Conservation (phyloP, 1,140 invertebrate genomes). For the Tetragnatha versicolor region DNA sequence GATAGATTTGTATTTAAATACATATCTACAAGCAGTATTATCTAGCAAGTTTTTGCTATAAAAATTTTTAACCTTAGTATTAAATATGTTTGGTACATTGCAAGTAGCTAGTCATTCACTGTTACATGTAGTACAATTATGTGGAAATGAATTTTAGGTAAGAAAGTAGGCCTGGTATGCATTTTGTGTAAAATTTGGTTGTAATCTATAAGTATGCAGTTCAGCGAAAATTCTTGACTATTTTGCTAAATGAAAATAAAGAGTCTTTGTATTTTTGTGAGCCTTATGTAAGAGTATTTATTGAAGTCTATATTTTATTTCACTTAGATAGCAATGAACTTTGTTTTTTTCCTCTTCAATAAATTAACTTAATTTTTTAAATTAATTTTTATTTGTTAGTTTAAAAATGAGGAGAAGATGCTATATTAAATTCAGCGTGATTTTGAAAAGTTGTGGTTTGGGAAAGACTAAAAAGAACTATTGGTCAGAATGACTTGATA, state of each 20-base stretch:
- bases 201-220: neutral
- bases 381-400: no score
- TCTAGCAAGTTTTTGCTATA: slow-evolving; percentile 7
- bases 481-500: no score
- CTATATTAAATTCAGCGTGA: no score
- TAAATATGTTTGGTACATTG: slow-evolving; percentile 7
- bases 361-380: slow-evolving; percentile 10
- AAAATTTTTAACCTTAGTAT: neutral
- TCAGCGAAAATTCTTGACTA: slow-evolving; percentile 11
- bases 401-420: no score
- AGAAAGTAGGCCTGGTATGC: neutral
- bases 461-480: no score
- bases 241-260: slow-evolving; percentile 31
- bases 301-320: slow-evolving; percentile 15
- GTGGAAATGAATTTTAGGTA: neutral
- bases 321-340: slow-evolving; percentile 8
- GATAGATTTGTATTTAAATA: slow-evolving; percentile 16
- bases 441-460: no score
- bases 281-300: neutral
- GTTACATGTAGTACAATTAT: neutral
- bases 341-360: neutral
- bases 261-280: slow-evolving; percentile 26
- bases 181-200: neutral
- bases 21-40: slow-evolving; percentile 12
- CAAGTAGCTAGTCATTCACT: neutral